A percentile compares a stretch with the other conserved stretches of the same genome.
These are phyloP conservation scores for Zoanthus gigantus DNA, from an alignment of 92 coral and sea anemone species.

Conservation along the genomic window DNA sequence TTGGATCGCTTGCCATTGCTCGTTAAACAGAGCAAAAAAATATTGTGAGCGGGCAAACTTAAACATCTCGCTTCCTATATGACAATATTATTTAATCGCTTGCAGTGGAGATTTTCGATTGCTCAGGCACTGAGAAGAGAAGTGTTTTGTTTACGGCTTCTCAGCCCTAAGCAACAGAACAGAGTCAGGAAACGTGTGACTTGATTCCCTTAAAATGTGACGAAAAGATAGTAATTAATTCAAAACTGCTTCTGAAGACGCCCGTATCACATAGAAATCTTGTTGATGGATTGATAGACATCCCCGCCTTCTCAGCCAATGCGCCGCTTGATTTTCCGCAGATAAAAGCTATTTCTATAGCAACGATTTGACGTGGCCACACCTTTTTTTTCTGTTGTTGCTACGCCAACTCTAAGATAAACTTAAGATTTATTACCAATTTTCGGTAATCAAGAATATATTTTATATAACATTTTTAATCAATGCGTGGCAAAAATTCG, in stretches of 20 bases:
- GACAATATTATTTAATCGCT: background rate
- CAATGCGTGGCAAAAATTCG: too few species aligned
- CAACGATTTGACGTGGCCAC: conserved; percentile 20
- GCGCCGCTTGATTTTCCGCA: background rate
- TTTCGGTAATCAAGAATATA: background rate
- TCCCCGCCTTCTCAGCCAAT: conserved; percentile 2
- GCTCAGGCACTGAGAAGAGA: conserved; percentile 24
- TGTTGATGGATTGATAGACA: conserved; percentile 15
- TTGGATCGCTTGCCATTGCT: conserved; percentile 67
- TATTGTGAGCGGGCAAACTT: conserved; percentile 17
- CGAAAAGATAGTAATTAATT: conserved; percentile 25
- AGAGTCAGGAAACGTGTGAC: conserved; percentile 31
- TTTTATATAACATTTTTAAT: too few species aligned
- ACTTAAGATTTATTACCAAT: background rate
- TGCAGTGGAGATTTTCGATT: conserved; percentile 21
- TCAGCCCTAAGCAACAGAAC: conserved; percentile 50
- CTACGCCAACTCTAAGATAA: background rate
- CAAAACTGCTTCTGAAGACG: conserved; percentile 23
- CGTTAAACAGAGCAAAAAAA: conserved; percentile 9
- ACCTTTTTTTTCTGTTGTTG: conserved; percentile 10
- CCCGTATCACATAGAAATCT: conserved; percentile 19
- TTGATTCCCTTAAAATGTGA: conserved; percentile 32
- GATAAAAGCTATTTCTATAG: conserved; percentile 13
- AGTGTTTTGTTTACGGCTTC: conserved; percentile 39
- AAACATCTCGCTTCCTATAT: conserved; percentile 28